Percentiles rank a stretch among this genome's conserved stretches.
Conservation (phyloP, 2,888 invertebrate species). For the Tetramorium bicarinatum region DNA sequence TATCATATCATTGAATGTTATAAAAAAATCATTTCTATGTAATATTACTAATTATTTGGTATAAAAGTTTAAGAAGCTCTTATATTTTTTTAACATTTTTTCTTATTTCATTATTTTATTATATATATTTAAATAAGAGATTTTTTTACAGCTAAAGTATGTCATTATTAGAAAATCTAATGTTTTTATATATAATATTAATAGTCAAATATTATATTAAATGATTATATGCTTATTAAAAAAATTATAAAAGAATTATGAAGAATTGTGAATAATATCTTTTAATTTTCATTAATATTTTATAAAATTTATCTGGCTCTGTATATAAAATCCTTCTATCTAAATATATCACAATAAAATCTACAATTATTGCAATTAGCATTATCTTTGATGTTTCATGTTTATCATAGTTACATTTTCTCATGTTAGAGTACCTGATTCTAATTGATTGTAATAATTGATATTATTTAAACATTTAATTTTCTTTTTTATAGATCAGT, state of each 20-base stretch:
- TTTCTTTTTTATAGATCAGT: conserved; percentile 16
- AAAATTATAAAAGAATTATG: background rate
- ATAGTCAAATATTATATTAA: background rate
- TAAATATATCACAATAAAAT: background rate
- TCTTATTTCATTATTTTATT: background rate
- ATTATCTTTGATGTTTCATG: background rate
- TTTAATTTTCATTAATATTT: background rate
- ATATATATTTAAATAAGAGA: background rate
- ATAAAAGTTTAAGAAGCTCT: background rate
- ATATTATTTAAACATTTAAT: background rate
- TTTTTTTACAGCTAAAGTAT: background rate
- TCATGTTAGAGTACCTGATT: background rate
- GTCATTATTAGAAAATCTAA: background rate
- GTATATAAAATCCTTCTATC: background rate
- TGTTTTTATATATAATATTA: background rate
- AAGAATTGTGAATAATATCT: background rate
- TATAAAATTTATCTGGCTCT: background rate
- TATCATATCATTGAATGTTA: background rate
- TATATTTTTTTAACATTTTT: background rate
- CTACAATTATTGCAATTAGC: background rate
- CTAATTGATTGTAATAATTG: background rate
- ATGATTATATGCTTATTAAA: background rate
- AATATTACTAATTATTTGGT: background rate
- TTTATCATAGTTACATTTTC: background rate
- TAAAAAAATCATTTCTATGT: background rate